A percentile compares a stretch with the other conserved stretches of the same genome.
Evolutionary conservation across 1,140 invertebrate species (phyloP).

Genomic region (Phenacoccus solenopsis): DNA sequence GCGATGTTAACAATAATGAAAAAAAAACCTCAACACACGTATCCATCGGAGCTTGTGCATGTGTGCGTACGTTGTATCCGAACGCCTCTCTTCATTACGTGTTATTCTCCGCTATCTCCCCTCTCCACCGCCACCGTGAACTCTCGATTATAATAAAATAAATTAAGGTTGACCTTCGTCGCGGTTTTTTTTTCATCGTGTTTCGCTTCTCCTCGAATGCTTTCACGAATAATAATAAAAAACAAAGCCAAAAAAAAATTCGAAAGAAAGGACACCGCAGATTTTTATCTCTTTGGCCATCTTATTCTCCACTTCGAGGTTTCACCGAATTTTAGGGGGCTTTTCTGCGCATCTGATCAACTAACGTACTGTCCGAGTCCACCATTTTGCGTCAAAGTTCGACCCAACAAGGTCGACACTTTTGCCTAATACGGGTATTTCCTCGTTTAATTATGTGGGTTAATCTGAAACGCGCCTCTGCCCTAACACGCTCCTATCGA

Average conservation of each 20-base stretch:
- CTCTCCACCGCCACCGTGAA: not conserved
- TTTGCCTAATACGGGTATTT: not conserved
- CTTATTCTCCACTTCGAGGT: no score
- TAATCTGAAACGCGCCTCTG: no score
- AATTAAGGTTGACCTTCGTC: conserved; percentile 16
- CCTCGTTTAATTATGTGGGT: not conserved
- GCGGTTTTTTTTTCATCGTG: not conserved
- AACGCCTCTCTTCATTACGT: conserved; percentile 12
- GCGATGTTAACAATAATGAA: conserved; percentile 12
- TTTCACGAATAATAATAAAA: conserved; percentile 6
- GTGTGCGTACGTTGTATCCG: no score
- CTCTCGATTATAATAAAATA: conserved; percentile 14
- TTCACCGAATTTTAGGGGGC: no score
- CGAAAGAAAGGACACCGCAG: not conserved
- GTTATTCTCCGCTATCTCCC: not conserved
- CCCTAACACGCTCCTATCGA: no score
- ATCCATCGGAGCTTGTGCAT: no score
- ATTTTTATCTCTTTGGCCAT: no score
- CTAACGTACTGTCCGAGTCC: not conserved
- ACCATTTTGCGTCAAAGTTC: no score
- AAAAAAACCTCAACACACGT: conserved; percentile 4
- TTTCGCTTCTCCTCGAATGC: conserved; percentile 4
- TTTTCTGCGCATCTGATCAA: not conserved
- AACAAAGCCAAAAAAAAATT: not conserved
- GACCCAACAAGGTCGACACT: not conserved